Evolutionary conservation across 2,113 vertebrate species (phyloP).

Genomic region (Gadus chalcogrammus): DNA sequence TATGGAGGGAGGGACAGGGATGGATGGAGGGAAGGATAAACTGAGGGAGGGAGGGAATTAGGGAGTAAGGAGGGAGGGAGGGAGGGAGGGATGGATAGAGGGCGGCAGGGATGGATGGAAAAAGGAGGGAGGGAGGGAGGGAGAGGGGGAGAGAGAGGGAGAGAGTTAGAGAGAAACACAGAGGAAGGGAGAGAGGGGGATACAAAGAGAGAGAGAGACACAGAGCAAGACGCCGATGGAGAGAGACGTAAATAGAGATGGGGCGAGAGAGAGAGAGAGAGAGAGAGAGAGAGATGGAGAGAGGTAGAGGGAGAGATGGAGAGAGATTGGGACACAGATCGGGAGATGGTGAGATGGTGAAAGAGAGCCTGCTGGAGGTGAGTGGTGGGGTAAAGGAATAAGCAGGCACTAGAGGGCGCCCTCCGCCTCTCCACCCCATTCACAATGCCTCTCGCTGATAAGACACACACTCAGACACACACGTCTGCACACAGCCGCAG

Average conservation of each 20-base stretch:
- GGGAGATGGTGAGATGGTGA: not conserved
- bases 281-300: too few species aligned
- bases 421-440: conserved; percentile 54
- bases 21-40: not conserved
- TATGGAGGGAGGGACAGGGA: not conserved
- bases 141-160: not conserved
- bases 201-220: not conserved
- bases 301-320: too few species aligned
- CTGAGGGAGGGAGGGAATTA: too few species aligned
- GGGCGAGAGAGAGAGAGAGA: too few species aligned
- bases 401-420: conserved; percentile 67
- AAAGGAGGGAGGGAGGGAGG: not conserved
- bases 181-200: conserved; percentile 14
- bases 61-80: too few species aligned
- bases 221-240: not conserved
- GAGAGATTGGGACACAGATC: too few species aligned
- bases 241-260: not conserved
- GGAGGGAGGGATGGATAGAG: too few species aligned
- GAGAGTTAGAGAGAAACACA: not conserved
- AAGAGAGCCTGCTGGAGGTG: not conserved
- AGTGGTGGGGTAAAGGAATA: conserved; percentile 38
- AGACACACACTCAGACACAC: conserved; percentile 7
- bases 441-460: not conserved
- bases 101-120: too few species aligned
- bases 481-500: not conserved